A percentile compares a stretch with the other conserved stretches of the same genome.
phyloP scores from a whole-genome alignment of 2,113 vertebrate species.

The Stomatorhinus ivindoensis region DNA sequence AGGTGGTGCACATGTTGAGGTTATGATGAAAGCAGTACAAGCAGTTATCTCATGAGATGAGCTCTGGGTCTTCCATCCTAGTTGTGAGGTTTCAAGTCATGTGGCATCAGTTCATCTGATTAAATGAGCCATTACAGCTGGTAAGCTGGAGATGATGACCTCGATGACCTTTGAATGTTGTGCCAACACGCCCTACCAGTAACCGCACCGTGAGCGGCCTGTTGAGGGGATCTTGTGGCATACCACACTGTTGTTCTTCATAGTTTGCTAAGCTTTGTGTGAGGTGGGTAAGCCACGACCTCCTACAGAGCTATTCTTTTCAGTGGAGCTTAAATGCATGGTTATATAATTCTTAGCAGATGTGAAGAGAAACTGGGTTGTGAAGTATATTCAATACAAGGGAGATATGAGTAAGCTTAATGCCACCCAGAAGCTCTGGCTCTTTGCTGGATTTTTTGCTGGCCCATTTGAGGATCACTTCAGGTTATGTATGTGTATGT shows the following conservation, averaged over 20 bases:
- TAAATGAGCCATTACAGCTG: background rate
- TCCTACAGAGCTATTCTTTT: background rate
- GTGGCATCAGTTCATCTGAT: background rate
- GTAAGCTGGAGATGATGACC: background rate
- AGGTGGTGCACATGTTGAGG: background rate
- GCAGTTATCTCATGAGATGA: background rate
- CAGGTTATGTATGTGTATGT: background rate
- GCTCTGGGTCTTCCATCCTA: background rate
- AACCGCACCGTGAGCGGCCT: background rate
- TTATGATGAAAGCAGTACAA: background rate
- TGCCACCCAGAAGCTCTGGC: background rate
- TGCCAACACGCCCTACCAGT: background rate
- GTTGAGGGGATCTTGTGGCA: background rate
- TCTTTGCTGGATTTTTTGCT: background rate
- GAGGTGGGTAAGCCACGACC: background rate
- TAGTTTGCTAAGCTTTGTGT: background rate
- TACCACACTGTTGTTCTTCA: background rate
- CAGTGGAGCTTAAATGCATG: slow-evolving; percentile 24
- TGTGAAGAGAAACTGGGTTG: slow-evolving; percentile 43
- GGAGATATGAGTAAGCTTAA: slow-evolving; percentile 12
- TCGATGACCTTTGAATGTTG: background rate
- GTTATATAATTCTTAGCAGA: slow-evolving; percentile 56
- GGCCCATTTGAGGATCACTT: background rate
- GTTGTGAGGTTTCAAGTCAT: background rate
- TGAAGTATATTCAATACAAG: slow-evolving; percentile 26